Evolutionary conservation across 1,140 invertebrate genomes (phyloP), one percentile per base, ranked within the genome.

Genomic region (Penaeus indicus): DNA sequence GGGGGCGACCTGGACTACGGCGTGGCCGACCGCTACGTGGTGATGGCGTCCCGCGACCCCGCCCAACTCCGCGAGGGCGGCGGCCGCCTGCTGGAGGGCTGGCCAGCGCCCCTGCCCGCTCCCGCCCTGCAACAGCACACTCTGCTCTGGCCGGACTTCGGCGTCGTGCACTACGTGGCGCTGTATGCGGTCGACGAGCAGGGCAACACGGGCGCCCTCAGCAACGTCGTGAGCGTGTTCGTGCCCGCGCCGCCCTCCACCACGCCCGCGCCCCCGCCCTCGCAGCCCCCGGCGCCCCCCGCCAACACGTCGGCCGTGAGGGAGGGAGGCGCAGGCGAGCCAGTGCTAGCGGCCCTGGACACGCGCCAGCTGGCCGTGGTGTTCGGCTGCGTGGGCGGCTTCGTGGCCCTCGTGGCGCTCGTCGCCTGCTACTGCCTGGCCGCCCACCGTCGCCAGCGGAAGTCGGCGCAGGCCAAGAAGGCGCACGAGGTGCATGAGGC

Each of bases 201-300:
- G 25, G 92, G 92, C n/a, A 92, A 93, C 69, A 92, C 92, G 22
- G 93, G 94, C 0, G 93, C 93, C 5, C 91, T 94, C 25, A 95
- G 95, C 0, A 95, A 95, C 91, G 93, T 94, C 90, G 94, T 94
- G 8, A 91, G 93, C 32, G 92, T 94, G 25, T 92, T 93, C n/a
- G 93, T 94, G 4, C 93, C 93, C 3, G 88, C 92, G 27, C 90
- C 90, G 18, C 90, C 91, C 67, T 91, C 89, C 3, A 90, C 91
- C 42, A 88, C 87, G 10, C 93, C 93, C 18, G 84, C 91, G 62
- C 90, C 90, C 11, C 86, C 91, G 19, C 90, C 89, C 21, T 84
- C 89, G 18, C 54, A 42, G n/a, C 85, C 90, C 13, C 87, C 90
- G 7, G 83, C 89, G 18, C 75, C 78, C 4, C 87, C 85, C 47